Conservation (phyloP, 1,140 invertebrate species). For the Lucilia sericata region DNA sequence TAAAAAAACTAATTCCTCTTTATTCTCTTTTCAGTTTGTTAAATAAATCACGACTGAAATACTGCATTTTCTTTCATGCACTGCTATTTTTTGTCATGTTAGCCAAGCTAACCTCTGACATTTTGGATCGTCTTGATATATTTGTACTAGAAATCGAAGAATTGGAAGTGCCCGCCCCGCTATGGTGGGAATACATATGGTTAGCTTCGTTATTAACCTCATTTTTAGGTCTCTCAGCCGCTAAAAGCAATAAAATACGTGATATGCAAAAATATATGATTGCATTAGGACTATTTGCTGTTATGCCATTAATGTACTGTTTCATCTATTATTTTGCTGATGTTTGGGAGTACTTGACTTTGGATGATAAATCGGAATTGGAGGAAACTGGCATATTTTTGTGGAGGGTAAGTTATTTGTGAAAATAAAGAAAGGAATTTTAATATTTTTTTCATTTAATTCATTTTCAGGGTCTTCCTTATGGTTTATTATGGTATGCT, state of each 20-base stretch:
- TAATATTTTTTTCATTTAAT: slow-evolving; percentile 48
- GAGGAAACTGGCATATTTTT: slow-evolving; percentile 76
- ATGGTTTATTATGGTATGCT: slow-evolving; percentile 93
- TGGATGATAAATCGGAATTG: slow-evolving; percentile 74
- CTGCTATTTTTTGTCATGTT: slow-evolving; percentile 90
- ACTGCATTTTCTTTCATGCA: slow-evolving; percentile 93
- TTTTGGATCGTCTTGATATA: slow-evolving; percentile 91
- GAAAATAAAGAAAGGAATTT: neutral
- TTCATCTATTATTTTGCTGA: slow-evolving; percentile 86
- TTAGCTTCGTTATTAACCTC: slow-evolving; percentile 86
- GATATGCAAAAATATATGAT: slow-evolving; percentile 86
- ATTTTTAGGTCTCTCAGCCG: slow-evolving; percentile 86
- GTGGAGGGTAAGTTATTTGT: slow-evolving; percentile 79
- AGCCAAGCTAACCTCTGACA: slow-evolving; percentile 90
- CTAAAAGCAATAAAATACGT: slow-evolving; percentile 84
- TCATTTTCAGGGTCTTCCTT: slow-evolving; percentile 84
- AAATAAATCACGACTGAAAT: slow-evolving; percentile 92
- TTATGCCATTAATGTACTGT: slow-evolving; percentile 86
- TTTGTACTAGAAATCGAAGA: slow-evolving; percentile 95
- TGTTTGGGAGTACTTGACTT: slow-evolving; percentile 82
- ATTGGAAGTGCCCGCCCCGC: slow-evolving; percentile 86
- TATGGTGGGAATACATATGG: slow-evolving; percentile 94
- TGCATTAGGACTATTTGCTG: slow-evolving; percentile 81
- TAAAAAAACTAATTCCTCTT: no score
- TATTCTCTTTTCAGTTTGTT: slow-evolving; percentile 77